Conservation (phyloP, 2,888 invertebrate genomes). For the Alsophila aescularia region DNA sequence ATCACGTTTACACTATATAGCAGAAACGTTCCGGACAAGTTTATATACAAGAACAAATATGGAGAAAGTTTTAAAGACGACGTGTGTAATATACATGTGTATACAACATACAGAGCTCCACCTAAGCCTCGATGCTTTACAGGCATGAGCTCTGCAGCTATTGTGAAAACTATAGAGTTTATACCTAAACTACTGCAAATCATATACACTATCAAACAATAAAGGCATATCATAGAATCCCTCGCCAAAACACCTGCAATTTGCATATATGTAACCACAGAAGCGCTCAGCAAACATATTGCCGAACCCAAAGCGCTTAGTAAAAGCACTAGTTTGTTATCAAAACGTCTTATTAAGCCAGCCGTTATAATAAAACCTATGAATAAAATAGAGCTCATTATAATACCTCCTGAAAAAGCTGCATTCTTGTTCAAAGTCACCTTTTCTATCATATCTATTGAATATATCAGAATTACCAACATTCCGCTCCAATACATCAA, state of each 20-base stretch:
- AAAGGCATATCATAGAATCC: not conserved
- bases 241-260: not conserved
- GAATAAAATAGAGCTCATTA: not conserved
- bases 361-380: conserved; percentile 11
- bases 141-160: conserved; percentile 30
- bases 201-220: not conserved
- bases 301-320: not conserved
- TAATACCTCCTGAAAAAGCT: not conserved
- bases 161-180: not conserved
- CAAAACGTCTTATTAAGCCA: conserved; percentile 19
- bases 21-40: conserved; percentile 1
- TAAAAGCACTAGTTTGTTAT: conserved; percentile 5
- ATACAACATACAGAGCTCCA: not conserved
- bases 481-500: conserved; percentile 1
- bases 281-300: not conserved
- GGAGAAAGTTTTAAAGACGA: not conserved
- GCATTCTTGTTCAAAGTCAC: not conserved
- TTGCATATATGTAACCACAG: not conserved
- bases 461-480: conserved; percentile 25
- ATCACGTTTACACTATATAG: not conserved
- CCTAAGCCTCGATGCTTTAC: conserved; percentile 38
- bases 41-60: not conserved
- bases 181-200: not conserved
- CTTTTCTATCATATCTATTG: conserved; percentile 10
- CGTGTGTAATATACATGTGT: not conserved